Evolutionary conservation across 2,797 vertebrate genomes (phyloP), one percentile per base, ranked within the genome.

Genomic region (Chaenodraco wilsoni): DNA sequence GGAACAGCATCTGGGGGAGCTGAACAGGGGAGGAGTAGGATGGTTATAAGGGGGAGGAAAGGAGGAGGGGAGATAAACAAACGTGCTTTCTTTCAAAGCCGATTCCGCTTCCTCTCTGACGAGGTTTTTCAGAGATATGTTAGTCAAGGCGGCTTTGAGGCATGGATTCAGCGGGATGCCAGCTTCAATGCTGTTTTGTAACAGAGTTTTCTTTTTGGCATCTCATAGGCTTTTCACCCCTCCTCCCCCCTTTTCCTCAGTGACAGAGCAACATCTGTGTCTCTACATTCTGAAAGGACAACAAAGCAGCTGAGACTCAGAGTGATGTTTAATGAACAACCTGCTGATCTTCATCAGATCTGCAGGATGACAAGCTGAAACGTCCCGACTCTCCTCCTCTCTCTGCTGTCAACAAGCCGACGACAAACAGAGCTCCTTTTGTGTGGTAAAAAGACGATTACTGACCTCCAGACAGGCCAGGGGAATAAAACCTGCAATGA

Each of bases 401-500:
- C 71, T 62, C 52, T 33, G 81, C 65, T 71, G 79, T 86, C 81
- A 76, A 80, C 76, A 79, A 72, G 57, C 78, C 21, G 33, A 69
- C 44, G 31, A 79, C 79, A 71, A 78, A 89, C 79, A 87, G 69
- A 83, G 75, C 46, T 71, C 58, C 81, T 86, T 83, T 80, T 84
- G 82, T 87, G 59, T 7, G 40, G 71, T n/a, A 62, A 21, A 27
- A 14, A 83, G 70, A 84, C 60, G 43, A 77, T 81, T 59, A 66
- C 79, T 76, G 74, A 89, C 83, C 82, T 85, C 79, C 65, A 89
- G 83, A 89, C 76, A 45, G 79, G 71, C 66, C 9, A 23, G 41
- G 59, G 71, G 65, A 81, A 81, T 83, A 80, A 87, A 86, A 68
- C 69, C 58, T 85, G 74, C 81, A 84, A 91, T 88, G 82, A 87